Base-by-base conservation (phyloP, 1,140 invertebrate genomes). In the Plodia interpunctella region DNA sequence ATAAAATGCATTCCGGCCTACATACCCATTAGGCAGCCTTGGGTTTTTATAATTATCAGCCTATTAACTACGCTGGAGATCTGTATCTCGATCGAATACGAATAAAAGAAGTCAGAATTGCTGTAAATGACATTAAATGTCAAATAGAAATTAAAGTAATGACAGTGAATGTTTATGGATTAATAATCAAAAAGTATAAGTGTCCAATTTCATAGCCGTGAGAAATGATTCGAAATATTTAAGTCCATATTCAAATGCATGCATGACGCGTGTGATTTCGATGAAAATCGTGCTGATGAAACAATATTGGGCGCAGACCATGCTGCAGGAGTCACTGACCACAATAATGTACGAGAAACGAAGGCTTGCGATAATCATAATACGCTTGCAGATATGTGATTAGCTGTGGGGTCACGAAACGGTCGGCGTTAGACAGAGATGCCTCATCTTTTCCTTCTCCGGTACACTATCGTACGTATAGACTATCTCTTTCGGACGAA, bases 351-450 rank as follows among this genome's bases (percentile, higher is more conserved):
- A 78, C 72, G 69, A 83, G 75, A 73, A 83, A 77, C 79, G 72
- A 78, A 76, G 71, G 70, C 72, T 72, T 68, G 80, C 75, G 83
- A 86, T 88, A 80, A 88, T 87, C 84, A 84, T 83, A 86, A 85
- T 83, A 83, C 78, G 74, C 81, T 85, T 81, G 84, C 78, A 86
- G 85, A 88, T 86, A 86, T 85, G 81, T 88, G 83, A 88, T 88
- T 88, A 88, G 75, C 73, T 73, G 70, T 63, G 83, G 75, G 81
- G 83, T 86, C 83, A 86, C 76, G 81, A 73, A 82, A 80, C 84
- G 84, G 79, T 84, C 84, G 82, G 60, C 63, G 79, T 75, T 77
- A 83, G 82, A 79, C 78, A 71, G 81, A 72, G 72, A 79, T 62
- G 66, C 60, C 35, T 55, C 53, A 50, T 35, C 32, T 63, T 66